These are phyloP conservation scores for Sciurus vulgaris DNA, from an alignment of 2,797 vertebrate genomes.

Conservation along the genomic window DNA sequence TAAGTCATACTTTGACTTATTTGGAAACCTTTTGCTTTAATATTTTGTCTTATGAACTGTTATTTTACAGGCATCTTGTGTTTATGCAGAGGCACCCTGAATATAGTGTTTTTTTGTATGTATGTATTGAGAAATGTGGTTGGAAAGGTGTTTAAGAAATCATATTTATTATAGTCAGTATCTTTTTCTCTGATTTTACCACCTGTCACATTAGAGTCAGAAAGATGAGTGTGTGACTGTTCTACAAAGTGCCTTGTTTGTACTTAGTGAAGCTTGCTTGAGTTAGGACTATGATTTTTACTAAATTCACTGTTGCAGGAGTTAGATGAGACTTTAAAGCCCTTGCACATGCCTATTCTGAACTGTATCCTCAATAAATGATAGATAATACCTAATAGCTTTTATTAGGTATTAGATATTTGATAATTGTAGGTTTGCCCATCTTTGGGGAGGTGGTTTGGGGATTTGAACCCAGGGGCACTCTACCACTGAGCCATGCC, in stretches of 20 bases:
- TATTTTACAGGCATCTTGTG: neutral
- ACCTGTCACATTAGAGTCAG: neutral
- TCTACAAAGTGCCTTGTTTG: neutral
- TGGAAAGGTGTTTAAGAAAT: neutral
- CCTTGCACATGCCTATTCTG: neutral
- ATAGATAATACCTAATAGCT: too few species aligned
- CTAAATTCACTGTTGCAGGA: neutral
- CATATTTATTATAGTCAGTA: neutral
- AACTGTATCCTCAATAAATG: too few species aligned
- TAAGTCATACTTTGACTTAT: neutral
- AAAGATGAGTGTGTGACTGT: neutral
- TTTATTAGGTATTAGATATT: neutral
- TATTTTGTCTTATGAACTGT: neutral
- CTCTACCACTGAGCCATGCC: too few species aligned
- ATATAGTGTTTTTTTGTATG: neutral
- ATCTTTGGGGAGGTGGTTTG: too few species aligned
- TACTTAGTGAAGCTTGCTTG: too few species aligned
- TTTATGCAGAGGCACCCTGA: neutral
- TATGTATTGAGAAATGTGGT: neutral
- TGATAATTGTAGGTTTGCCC: neutral
- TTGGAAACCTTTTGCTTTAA: neutral
- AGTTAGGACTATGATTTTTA: neutral
- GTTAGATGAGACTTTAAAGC: neutral
- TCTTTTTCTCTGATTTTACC: neutral
- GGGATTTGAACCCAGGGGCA: too few species aligned